Evolutionary conservation across 2,888 invertebrate species (phyloP), one percentile per base, ranked within the genome.

Genomic region (Ochropleura leucogaster): DNA sequence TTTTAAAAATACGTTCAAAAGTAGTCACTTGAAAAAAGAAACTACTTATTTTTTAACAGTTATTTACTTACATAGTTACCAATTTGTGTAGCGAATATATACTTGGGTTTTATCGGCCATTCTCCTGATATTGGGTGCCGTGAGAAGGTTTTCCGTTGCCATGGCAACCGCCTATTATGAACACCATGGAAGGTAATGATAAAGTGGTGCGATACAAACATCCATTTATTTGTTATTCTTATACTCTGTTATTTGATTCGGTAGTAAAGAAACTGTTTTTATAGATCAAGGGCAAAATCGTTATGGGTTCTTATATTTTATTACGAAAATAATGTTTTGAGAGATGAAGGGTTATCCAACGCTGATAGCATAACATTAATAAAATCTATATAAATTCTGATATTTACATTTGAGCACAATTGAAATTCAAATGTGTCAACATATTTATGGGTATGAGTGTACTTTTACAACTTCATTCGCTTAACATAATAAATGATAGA

Each of bases 41-140:
- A 89, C 90, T 90, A 91, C 91, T 92, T 90, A 90, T 85, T 89
- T 88, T 88, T 73, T 85, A 90, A 85, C 83, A 87, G 86, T 89
- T 89, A 89, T 87, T 87, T 84, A 85, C 80, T 80, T 71, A 77
- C 84, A 79, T 83, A 78, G 79, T 80, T 62, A 84, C 74, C 79
- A 84, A 82, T 85, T 85, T 84, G 74, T 93, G 90, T 90, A 90
- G 91, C 88, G 88, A 90, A 88, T 90, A 90, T 88, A 91, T 88
- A 91, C 93, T 93, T 90, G 92, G 91, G 86, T 93, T 93, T 94
- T 93, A 94, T 94, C 90, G 92, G 90, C 91, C 91, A 92, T 93
- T 94, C 92, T 89, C 87, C 89, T 92, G 91, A 93, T 93, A 94
- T 93, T 93, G 92, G 91, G 89, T 88, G 86, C 84, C 80, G 87